Base-by-base conservation (phyloP, 2,113 vertebrate genomes). In the Campylomormyrus tamandua region DNA sequence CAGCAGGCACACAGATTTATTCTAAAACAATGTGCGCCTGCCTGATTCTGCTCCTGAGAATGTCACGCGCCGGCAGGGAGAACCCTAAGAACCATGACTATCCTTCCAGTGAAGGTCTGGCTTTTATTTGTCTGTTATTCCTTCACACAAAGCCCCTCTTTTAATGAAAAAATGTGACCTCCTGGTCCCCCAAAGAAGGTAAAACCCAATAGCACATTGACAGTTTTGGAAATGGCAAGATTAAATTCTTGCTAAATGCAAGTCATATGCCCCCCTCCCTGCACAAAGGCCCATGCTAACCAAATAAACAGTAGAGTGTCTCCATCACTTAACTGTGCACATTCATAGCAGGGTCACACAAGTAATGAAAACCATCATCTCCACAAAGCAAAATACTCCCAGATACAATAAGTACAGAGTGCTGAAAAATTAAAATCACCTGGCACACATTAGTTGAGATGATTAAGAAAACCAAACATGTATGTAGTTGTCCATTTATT, bases 161-260 rank as follows among this genome's bases (percentile, higher is more conserved):
- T 62, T 31, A 58, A 45, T 87, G 85, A 53, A 53, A 90, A 11
- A 45, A 84, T 66, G 45, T 84, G 50, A 35, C 84, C n/a, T 31
- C 84, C 84, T 1, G 11, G 11, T 21, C 24, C 46, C 49, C 50
- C 27, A 15, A 6, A 56, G 85, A 52, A 87, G n/a, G 45, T 17
- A 39, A 87, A 48, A 27, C 45, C 56, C 83, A 31, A n/a, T 21
- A 90, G 42, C 89, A 85, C 80, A 62, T 83, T 35, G 31, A 90
- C 80, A 90, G 83, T 66, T 90, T 58, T 85, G 53, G 77, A 90
- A 90, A 86, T 90, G 10, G 35, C 52, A 48, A 46, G 53, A 62
- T 90, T 48, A 46, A 62, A 90, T 48, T 85, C 58, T 31, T 31
- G 42, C 6, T 42, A 84, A 90, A 90, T 85, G 80, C 39, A 35